Base-by-base conservation (phyloP, 2,113 vertebrate species). In the Galeopterus variegatus region DNA sequence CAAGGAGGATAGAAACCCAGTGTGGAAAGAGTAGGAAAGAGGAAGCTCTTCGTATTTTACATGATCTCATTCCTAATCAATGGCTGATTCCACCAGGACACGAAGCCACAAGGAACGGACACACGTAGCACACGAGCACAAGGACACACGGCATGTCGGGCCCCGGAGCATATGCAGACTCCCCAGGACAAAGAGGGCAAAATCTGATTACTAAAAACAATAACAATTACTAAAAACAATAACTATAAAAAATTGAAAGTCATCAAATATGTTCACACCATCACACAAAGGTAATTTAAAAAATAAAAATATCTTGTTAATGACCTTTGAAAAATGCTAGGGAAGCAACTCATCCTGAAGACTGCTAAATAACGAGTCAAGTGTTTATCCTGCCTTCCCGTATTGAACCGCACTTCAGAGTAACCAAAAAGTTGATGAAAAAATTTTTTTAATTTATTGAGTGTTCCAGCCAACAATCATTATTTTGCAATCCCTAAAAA, bases 261-360 rank as follows among this genome's bases (percentile, higher is more conserved):
- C 54, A 56, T 21, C 52, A 64, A 23, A 26, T 76, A 73, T 33
- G 65, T 33, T 91, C 56, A 91, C 7, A 69, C 5, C 33, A 81
- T 11, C 23, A 28, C 18, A 64, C 52, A 82, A 60, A 94, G 2
- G 31, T 1, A 58, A 83, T 54, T 58, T 33, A 21, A 64, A 92
- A 72, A 77, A 48, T n/a, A 54, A 84, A 72, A 73, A n/a, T 64
- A 64, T 23, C 54, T 89, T 84, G 12, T 15, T 91, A n/a, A 85
- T 33, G 41, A 75, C 13, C 28, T 67, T 56, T 85, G 36, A 58
- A 88, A 95, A 93, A 92, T 69, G 26, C 8, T 31, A 91, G 45
- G n/a, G 69, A 94, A 93, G 26, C 58, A 76, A 41, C 24, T 72
- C 72, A 77, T 62, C 94, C 60, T 84, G 52, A 73, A 93, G 96